Evolutionary conservation across 2,113 vertebrate species (phyloP).

Genomic region (Tamias sibiricus): DNA sequence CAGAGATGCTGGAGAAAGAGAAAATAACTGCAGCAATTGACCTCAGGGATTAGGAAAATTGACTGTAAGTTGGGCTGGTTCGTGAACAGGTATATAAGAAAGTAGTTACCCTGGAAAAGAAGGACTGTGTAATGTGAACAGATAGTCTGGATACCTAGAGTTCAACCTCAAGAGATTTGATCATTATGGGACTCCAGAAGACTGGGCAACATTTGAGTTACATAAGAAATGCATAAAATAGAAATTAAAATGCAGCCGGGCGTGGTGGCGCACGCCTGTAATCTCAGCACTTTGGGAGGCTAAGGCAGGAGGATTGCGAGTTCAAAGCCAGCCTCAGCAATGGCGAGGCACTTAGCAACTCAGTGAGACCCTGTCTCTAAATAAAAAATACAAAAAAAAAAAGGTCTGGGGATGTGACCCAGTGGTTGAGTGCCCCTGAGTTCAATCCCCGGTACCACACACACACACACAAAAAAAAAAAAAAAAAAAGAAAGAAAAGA

Average conservation of each 20-base stretch:
- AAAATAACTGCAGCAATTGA: neutral
- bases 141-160: neutral
- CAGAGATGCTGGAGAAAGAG: neutral
- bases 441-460: no score
- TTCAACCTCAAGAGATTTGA: neutral
- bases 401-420: no score
- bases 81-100: neutral
- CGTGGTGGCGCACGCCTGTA: no score
- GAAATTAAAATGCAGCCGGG: conserved; percentile 35
- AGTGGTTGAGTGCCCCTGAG: no score
- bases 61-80: neutral
- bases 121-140: neutral
- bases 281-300: no score
- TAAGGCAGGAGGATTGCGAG: no score
- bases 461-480: no score
- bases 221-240: conserved; percentile 13
- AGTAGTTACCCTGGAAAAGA: neutral
- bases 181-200: neutral
- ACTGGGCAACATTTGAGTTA: neutral
- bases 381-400: no score
- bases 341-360: no score
- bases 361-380: no score
- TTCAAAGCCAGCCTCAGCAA: no score
- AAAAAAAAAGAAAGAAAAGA: no score
- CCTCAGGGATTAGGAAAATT: neutral